Percentiles rank a stretch among this genome's conserved stretches.
Conservation (phyloP, 2,113 vertebrate genomes). For the Lycaon pictus region DNA sequence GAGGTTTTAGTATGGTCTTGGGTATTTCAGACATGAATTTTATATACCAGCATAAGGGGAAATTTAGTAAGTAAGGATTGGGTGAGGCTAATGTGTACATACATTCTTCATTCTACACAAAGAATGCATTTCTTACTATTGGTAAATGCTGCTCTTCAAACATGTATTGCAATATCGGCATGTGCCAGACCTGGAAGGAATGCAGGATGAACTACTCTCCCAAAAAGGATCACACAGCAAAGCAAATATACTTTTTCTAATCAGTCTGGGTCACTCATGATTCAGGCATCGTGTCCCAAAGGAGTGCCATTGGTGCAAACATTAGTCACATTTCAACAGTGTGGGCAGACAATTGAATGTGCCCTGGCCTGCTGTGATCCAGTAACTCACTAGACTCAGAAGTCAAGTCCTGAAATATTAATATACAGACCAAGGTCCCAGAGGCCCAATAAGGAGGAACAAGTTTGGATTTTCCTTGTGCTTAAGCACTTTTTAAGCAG, state of each 20-base stretch:
- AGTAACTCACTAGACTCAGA: neutral
- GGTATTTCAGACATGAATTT: neutral
- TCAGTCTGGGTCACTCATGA: neutral
- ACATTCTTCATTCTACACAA: neutral
- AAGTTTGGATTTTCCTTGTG: neutral
- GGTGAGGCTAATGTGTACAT: neutral
- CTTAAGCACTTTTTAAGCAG: neutral
- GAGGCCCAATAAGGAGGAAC: neutral
- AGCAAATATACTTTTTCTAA: neutral
- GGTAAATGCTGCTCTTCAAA: neutral
- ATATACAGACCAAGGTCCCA: neutral
- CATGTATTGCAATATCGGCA: accelerated
- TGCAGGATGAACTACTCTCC: neutral
- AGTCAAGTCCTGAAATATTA: no score
- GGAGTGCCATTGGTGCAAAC: neutral
- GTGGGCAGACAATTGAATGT: neutral
- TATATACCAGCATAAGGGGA: neutral
- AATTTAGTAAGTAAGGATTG: neutral
- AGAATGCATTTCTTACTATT: neutral
- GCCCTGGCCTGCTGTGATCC: neutral
- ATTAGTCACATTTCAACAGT: accelerated
- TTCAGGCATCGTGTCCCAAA: neutral
- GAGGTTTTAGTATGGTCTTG: neutral
- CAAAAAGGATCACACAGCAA: accelerated
- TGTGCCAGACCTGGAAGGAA: no score